Percentiles rank a stretch among this genome's conserved stretches.
These are phyloP conservation scores for Centruroides sculpturatus DNA, from an alignment of 1,140 invertebrate species.

Conservation along the genomic window DNA sequence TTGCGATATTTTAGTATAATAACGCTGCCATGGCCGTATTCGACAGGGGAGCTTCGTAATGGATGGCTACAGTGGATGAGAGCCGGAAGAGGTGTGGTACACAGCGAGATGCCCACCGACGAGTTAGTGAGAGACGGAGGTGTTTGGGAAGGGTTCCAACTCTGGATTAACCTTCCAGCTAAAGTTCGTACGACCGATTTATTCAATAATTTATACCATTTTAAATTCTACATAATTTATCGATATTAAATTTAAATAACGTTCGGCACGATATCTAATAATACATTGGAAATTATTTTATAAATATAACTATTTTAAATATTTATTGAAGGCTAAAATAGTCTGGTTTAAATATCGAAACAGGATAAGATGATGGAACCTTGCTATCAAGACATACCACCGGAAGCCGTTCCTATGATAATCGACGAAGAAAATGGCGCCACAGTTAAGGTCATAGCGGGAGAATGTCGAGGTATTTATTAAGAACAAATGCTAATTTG, in stretches of 20 bases:
- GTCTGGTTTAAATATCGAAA: no score
- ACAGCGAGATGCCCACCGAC: conserved; percentile 28
- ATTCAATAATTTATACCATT: no score
- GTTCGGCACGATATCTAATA: no score
- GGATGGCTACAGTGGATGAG: conserved; percentile 27
- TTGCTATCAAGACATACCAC: conserved; percentile 18
- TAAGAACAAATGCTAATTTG: background rate
- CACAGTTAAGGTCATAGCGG: conserved; percentile 19
- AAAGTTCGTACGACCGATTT: conserved; percentile 5
- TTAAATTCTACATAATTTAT: no score
- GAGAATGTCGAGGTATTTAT: conserved; percentile 16
- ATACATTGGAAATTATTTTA: no score
- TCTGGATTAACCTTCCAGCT: conserved; percentile 23
- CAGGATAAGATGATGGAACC: conserved; percentile 21
- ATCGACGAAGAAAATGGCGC: conserved; percentile 9
- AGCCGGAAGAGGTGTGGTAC: conserved; percentile 29
- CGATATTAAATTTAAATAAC: no score
- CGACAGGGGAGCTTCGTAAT: conserved; percentile 3
- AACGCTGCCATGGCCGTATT: no score
- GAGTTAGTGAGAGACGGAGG: conserved; percentile 17
- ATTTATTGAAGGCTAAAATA: no score
- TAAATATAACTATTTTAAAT: no score
- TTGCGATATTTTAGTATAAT: no score
- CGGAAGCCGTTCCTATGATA: conserved; percentile 17
- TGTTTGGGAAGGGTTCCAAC: conserved; percentile 20